Evolutionary conservation across 1,140 invertebrate genomes (phyloP).

Genomic region (Schlechtendalia chinensis): DNA sequence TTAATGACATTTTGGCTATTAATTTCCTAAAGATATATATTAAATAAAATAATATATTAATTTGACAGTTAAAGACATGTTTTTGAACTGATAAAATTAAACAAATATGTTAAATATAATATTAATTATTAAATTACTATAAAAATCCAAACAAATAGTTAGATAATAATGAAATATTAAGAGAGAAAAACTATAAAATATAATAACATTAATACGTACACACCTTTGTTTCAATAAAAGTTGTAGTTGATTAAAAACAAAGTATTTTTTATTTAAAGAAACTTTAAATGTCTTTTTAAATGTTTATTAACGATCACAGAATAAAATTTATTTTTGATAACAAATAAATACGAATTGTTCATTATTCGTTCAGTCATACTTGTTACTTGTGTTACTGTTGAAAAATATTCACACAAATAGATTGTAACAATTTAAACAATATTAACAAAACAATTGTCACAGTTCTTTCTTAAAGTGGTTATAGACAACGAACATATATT

Average conservation of each 20-base stretch:
- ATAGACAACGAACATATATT: conserved; percentile 10
- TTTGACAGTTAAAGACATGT: not conserved
- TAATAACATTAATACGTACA: not conserved
- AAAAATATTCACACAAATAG: conserved; percentile 42
- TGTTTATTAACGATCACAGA: conserved; percentile 18
- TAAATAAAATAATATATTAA: conserved; percentile 1
- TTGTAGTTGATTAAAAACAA: conserved; percentile 10
- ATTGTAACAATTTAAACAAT: conserved; percentile 34
- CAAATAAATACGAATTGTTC: conserved; percentile 22
- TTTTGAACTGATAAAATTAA: not conserved
- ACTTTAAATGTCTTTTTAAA: not conserved
- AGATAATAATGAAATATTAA: not conserved
- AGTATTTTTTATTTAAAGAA: not conserved
- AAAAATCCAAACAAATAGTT: not conserved
- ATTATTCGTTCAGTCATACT: conserved; percentile 36
- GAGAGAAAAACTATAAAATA: not conserved
- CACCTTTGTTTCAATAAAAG: not conserved
- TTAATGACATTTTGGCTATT: not conserved
- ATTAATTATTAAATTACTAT: not conserved
- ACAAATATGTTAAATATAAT: not conserved
- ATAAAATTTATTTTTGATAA: not conserved
- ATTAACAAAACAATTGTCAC: conserved; percentile 20
- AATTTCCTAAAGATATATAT: not conserved
- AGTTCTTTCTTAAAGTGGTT: conserved; percentile 25
- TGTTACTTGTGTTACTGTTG: conserved; percentile 35